Evolutionary conservation across 2,797 vertebrate species (phyloP).

Genomic region (Percopsis omiscomaycus): DNA sequence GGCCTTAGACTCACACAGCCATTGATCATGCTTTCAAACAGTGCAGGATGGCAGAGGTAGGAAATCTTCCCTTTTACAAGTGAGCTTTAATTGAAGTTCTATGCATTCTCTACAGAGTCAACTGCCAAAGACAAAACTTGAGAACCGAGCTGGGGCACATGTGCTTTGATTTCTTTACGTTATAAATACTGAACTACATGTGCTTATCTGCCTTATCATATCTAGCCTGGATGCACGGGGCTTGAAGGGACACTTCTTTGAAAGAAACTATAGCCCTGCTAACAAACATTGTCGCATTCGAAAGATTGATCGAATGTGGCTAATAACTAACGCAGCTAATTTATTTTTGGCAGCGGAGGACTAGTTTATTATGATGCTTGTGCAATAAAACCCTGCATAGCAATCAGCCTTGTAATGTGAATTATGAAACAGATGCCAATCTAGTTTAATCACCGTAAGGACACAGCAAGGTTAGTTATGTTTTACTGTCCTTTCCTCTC

Average conservation of each 20-base stretch:
- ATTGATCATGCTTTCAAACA: constrained; percentile 45
- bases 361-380: constrained; percentile 38
- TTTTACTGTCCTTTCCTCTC: constrained; percentile 40
- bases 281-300: background rate
- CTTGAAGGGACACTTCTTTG: too few relatives aligned
- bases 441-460: constrained; percentile 45
- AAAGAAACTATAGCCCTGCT: background rate
- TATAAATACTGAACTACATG: constrained; percentile 2
- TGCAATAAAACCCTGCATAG: constrained; percentile 38
- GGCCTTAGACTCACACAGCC: constrained; percentile 27
- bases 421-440: constrained; percentile 56
- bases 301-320: constrained; percentile 16
- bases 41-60: constrained; percentile 9
- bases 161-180: constrained; percentile 1
- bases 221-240: background rate
- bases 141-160: background rate
- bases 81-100: background rate
- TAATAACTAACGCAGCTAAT: constrained; percentile 36
- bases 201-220: background rate
- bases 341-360: constrained; percentile 22
- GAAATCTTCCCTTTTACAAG: background rate
- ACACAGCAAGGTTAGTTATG: constrained; percentile 58
- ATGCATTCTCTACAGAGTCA: background rate
- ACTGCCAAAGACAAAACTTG: background rate
- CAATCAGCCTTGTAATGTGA: constrained; percentile 45